Evolutionary conservation across 2,797 vertebrate genomes (phyloP), one percentile per base, ranked within the genome.

Genomic region (Anguilla obscura): DNA sequence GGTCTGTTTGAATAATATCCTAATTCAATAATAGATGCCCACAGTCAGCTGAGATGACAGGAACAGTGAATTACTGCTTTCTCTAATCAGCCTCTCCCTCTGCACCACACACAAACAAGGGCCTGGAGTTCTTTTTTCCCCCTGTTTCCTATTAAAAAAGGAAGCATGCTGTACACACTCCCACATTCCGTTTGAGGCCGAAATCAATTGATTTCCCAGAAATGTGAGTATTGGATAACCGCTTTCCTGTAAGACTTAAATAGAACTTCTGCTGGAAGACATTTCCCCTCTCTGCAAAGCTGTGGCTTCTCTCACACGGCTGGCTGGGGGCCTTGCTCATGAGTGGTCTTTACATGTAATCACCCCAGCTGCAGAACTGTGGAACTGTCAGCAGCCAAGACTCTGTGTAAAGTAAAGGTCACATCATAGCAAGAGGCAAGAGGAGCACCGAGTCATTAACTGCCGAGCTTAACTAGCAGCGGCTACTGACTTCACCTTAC

Each of bases 141-240:
- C 27, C 2, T 30, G 27, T 54, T 54, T n/a, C 45, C 50, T 84
- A 16, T 2, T 12, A 84, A 40, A 54, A 83, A 84, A 54, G 82
- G 45, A 84, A 84, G 48, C 48, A 1, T 21, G 10, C 45, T n/a
- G 21, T 52, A n/a, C 27, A 24, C 24, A 84, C 50, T 54, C 45
- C 50, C 82, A 84, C 48, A 16, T 84, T 50, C 82, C 24, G 82
- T 84, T 84, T n/a, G 82, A 84, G 50, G 27, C 82, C 24, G 45
- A n/a, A 30, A 84, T 50, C 82, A 84, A 50, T 84, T 48, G 40
- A 30, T 84, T 84, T 84, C 82, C 82, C 82, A 52, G 48, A 52
- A 84, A 84, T 3, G 10, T 54, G 82, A 54, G 82, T 84, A 84
- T 84, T 84, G 52, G 82, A 84, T 84, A 30, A 84, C 82, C 82